Base-by-base conservation (phyloP, 2,888 invertebrate species). In the Labia minor region DNA sequence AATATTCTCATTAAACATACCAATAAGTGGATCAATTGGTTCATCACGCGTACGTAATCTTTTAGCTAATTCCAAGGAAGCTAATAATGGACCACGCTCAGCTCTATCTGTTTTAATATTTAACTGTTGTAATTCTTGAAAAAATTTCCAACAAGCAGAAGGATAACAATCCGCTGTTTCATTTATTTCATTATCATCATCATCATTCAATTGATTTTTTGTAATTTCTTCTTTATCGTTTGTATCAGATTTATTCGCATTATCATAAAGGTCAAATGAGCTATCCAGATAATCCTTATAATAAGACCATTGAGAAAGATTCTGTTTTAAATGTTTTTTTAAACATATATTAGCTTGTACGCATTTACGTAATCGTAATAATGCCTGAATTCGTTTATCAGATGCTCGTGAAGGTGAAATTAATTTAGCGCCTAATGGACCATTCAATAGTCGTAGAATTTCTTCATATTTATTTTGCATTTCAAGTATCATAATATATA, bases 401-500 rank as follows among this genome's bases (percentile, higher is more conserved):
- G 86, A 74, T 61, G 80, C 75, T 1, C 83, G 83, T 0, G 86
- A 83, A 14, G 87, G 86, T 0, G 88, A 87, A 61, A 87, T 84
- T 69, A 88, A 76, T 73, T 84, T 85, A 20, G 81, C 78, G 67
- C 88, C 88, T 0, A 94, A 77, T 0, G 89, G 86, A 0, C 91
- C 86, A 69, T 89, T 87, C n/a, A 96, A 80, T 68, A 95, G 86
- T 66, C 86, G 83, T 61, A 95, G 77, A 11, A 93, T 88, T 73
- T 92, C 91, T 71, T 88, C 84, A 79, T 86, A 87, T 77, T 95
- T 95, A 37, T 85, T 85, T 76, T 71, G 71, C 70, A 70, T 70
- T 73, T 93, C 87, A 63, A 93, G 78, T 69, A 97, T 90, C 81
- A 94, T 90, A 67, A 96, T 81, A 78, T 95, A 95, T 62, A 97